These are phyloP conservation scores for Lamellibrachia satsuma DNA, from an alignment of 2,888 invertebrate species.

Conservation along the genomic window DNA sequence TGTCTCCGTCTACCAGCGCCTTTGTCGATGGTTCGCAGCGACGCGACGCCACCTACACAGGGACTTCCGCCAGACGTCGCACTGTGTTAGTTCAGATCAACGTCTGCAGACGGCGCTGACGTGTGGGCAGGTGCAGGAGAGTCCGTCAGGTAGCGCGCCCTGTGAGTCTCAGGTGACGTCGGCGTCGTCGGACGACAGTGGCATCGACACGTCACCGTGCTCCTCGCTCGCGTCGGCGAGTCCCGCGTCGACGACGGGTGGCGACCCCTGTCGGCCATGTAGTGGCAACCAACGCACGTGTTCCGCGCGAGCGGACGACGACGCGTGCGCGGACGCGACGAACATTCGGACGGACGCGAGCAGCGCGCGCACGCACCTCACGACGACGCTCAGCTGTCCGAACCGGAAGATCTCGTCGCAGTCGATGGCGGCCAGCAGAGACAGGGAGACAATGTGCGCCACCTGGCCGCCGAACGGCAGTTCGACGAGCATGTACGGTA, in stretches of 20 bases:
- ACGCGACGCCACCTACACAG: conserved; percentile 24
- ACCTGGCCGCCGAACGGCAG: conserved; percentile 35
- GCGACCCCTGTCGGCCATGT: conserved; percentile 18
- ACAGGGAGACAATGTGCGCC: conserved; percentile 30
- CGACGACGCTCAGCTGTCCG: conserved; percentile 12
- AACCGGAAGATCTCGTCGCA: not conserved
- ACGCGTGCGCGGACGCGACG: not conserved
- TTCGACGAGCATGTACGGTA: not conserved
- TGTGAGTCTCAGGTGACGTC: conserved; percentile 22
- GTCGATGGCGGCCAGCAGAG: conserved; percentile 19
- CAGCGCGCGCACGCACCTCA: not conserved
- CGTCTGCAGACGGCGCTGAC: not conserved
- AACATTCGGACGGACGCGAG: not conserved
- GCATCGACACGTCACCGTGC: conserved; percentile 35
- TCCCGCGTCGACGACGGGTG: conserved; percentile 35
- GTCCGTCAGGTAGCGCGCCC: conserved; percentile 17
- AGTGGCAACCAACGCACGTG: not conserved
- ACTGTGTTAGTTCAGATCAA: conserved; percentile 13
- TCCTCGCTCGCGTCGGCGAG: conserved; percentile 33
- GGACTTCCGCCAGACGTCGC: conserved; percentile 8
- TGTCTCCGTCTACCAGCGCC: conserved; percentile 37
- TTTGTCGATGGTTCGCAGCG: conserved; percentile 42
- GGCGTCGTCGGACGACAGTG: not conserved
- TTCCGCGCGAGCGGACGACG: not conserved
- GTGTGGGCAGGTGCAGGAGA: conserved; percentile 23